Evolutionary conservation across 2,113 vertebrate species (phyloP).

Genomic region (Takifugu flavidus): DNA sequence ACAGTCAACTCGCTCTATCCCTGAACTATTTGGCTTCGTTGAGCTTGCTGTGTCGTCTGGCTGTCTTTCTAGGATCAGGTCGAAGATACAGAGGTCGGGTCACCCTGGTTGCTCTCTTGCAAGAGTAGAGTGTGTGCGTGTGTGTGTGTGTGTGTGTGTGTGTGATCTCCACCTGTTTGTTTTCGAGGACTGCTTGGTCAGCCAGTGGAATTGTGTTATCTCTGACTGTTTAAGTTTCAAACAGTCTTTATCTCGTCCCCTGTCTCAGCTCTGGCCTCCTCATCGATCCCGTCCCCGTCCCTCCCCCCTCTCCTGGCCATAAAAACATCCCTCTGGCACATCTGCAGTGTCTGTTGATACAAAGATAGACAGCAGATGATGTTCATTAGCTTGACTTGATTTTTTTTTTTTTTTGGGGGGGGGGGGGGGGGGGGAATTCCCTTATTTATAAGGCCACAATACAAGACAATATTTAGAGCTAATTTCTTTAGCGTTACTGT

Average conservation of each 20-base stretch:
- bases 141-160: conserved; percentile 9
- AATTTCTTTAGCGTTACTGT: too few relatives aligned
- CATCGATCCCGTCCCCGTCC: conserved; percentile 31
- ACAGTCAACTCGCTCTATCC: too few relatives aligned
- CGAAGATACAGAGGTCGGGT: conserved; percentile 46
- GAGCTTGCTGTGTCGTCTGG: not conserved
- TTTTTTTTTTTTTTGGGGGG: conserved; percentile 7
- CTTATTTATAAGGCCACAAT: too few relatives aligned
- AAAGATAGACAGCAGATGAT: conserved; percentile 7
- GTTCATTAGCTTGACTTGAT: not conserved
- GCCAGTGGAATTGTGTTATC: conserved; percentile 26
- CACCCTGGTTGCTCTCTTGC: conserved; percentile 11
- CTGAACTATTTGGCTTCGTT: too few relatives aligned
- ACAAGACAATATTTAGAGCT: too few relatives aligned
- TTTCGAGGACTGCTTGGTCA: conserved; percentile 36
- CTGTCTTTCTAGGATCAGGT: conserved; percentile 30
- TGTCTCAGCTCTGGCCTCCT: conserved; percentile 38
- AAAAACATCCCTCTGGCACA: conserved; percentile 3
- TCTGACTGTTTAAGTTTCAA: conserved; percentile 49
- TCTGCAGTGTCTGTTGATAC: conserved; percentile 7
- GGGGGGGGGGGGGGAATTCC: not conserved
- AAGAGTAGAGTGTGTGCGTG: conserved; percentile 4
- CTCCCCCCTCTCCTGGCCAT: not conserved
- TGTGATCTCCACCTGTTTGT: conserved; percentile 2
- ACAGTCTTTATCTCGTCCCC: conserved; percentile 52